Evolutionary conservation across 2,113 vertebrate genomes (phyloP).

Genomic region (Pongo pygmaeus): DNA sequence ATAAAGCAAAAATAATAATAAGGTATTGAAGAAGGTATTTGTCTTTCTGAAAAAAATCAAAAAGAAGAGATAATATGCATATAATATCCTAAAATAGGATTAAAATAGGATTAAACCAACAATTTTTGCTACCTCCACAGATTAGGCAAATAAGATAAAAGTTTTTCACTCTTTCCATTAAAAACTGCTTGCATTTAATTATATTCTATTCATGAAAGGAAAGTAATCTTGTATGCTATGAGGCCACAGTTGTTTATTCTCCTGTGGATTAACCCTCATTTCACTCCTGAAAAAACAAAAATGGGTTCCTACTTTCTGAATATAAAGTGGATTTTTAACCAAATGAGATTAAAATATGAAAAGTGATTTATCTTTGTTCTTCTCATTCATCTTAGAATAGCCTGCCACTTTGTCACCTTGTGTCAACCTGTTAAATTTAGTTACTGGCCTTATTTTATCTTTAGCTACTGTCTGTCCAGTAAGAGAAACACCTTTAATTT

Average conservation of each 20-base stretch:
- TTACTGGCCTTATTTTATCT: not conserved
- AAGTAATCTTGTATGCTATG: not conserved
- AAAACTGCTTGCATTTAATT: not conserved
- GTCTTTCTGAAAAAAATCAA: not conserved
- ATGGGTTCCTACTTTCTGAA: slow-evolving; percentile 8
- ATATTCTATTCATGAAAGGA: not conserved
- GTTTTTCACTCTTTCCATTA: slow-evolving; percentile 22
- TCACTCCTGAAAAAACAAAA: slow-evolving; percentile 36
- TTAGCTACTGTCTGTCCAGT: not conserved
- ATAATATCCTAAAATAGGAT: not conserved
- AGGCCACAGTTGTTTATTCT: not conserved
- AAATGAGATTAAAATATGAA: not conserved
- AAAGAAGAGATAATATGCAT: not conserved
- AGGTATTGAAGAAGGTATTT: not conserved
- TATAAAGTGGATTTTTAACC: slow-evolving; percentile 22
- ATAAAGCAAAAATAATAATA: not conserved
- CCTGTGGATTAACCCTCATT: not conserved
- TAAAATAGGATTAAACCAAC: slow-evolving; percentile 5
- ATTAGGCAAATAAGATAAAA: not conserved
- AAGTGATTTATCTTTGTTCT: slow-evolving; percentile 15
- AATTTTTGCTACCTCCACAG: not conserved
- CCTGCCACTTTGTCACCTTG: not conserved
- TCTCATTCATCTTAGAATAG: not conserved
- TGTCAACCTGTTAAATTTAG: not conserved
- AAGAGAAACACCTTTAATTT: not conserved